Evolutionary conservation across 2,888 invertebrate species (phyloP), one percentile per base, ranked within the genome.

Genomic region (Rhingia rostrata): DNA sequence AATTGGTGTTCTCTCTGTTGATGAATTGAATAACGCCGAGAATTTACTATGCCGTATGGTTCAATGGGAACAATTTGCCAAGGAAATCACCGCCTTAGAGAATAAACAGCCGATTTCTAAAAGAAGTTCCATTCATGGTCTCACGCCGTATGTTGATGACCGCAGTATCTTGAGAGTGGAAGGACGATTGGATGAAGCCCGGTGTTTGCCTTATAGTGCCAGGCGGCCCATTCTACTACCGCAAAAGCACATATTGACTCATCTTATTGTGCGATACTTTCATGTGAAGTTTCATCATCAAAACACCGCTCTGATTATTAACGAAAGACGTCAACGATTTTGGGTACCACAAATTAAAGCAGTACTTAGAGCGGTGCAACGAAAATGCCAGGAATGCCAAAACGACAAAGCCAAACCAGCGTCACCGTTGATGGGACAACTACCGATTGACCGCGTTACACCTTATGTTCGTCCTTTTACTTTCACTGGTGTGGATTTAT

Each of bases 361-460:
- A 6, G 12, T 80, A 0, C 60, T 86, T n/a, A 73, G 69, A 41
- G 10, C n/a, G 6, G 41, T 75, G 7, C 73, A 66, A 35, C 9
- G 35, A 9, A 60, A 49, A 0, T 86, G 86, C 12, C 41, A 33
- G n/a, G 43, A 14, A 12, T 86, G 86, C 14, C 74, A 43, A 66
- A 64, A 54, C 10, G 39, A 43, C 3, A 64, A 51, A 32, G 77
- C 63, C 6, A 77, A 37, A 0, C 82, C 87, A 4, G 49, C 22
- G 0, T 22, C 73, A 0, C 87, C 87, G 7, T 22, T 84, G 9
- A 87, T 87, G 87, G 74, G 67, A 32, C 22, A 22, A 22, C 22
- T 22, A 22, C 22, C 22, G 22, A 22, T 22, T 22, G 66, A 56
- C 9, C 51, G 73, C 3, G 6, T 72, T 1, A 45, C 51, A 1